Evolutionary conservation across 2,113 vertebrate genomes (phyloP), one percentile per base, ranked within the genome.

Genomic region (Nothobranchius furzeri): DNA sequence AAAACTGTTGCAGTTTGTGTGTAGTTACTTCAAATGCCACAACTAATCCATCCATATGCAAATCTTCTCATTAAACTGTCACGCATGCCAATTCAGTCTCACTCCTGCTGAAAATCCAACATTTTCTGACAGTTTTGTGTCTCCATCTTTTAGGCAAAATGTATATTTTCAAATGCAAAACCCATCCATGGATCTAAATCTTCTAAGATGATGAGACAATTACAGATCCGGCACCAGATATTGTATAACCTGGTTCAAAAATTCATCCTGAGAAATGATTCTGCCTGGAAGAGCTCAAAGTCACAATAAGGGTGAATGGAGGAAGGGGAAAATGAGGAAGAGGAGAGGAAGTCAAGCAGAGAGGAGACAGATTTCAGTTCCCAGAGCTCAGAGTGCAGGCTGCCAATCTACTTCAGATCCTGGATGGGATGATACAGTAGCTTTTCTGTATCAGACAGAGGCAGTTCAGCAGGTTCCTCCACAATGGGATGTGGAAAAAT

Each of bases 131-230:
- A 30, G 2, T 20, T 20, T 20, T 20, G 20, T 30, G 30, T 30
- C 53, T 55, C 67, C 49, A 68, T 58, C 66, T 82, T 84, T 83
- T 72, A 83, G 66, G 50, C 15, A 15, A 9, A 9, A 8, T 55
- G 8, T n/a, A 2, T 84, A 85, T 86, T 78, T 78, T 78, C 74
- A 88, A 86, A 84, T 88, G 83, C 59, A 72, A 76, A 81, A 80
- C 72, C 63, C 65, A 79, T 82, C 78, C 75, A 78, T 88, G 87
- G 86, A 90, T 86, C 73, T 25, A 20, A 54, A 3, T 7, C 49
- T 24, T 25, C 14, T 20, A 51, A 1, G 52, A 42, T n/a, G 14
- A 56, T 11, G 70, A 65, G 63, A 60, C 54, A 64, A 47, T 49
- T 14, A 47, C 46, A 20, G 54, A 81, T 76, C 47, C 64, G 58